Percentiles rank a stretch among this genome's conserved stretches.
phyloP scores from a whole-genome alignment of 2,888 invertebrate genomes.

The Notodonta ziczac region DNA sequence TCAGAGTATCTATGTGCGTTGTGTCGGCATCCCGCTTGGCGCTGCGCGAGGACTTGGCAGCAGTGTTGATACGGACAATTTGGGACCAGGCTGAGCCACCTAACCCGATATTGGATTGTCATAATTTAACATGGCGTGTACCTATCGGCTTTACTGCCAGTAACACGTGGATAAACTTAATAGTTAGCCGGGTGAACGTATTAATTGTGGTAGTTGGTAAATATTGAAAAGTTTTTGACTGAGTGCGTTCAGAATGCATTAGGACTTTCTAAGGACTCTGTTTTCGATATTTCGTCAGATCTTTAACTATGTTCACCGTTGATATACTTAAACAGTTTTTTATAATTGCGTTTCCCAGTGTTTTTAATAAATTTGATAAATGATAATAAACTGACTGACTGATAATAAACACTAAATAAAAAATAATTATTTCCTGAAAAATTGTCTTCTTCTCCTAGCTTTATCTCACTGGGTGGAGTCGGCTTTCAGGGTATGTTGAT shows the following conservation, averaged over 20 bases:
- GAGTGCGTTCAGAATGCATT: not conserved
- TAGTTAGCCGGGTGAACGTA: slow-evolving; percentile 53
- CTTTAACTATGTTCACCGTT: too few species aligned
- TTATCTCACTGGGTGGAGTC: too few species aligned
- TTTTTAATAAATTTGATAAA: too few species aligned
- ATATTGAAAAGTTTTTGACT: slow-evolving; percentile 14
- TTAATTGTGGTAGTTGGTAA: slow-evolving; percentile 42
- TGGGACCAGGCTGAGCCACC: slow-evolving; percentile 72
- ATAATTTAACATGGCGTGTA: slow-evolving; percentile 75
- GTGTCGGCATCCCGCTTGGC: slow-evolving; percentile 41
- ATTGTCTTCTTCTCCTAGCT: too few species aligned
- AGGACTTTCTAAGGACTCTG: too few species aligned
- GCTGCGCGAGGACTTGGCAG: slow-evolving; percentile 72
- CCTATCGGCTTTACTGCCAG: slow-evolving; percentile 67
- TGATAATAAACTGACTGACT: too few species aligned
- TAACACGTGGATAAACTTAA: slow-evolving; percentile 58
- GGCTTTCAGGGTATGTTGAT: too few species aligned
- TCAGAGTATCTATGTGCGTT: slow-evolving; percentile 30
- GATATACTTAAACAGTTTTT: too few species aligned
- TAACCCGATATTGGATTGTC: slow-evolving; percentile 80
- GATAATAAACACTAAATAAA: too few species aligned
- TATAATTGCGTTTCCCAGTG: too few species aligned
- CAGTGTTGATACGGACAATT: slow-evolving; percentile 71
- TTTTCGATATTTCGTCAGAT: too few species aligned
- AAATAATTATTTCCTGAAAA: too few species aligned